A percentile compares a stretch with the other conserved stretches of the same genome.
Evolutionary conservation across 1,140 invertebrate genomes (phyloP).

Genomic region (Radopholus similis): DNA sequence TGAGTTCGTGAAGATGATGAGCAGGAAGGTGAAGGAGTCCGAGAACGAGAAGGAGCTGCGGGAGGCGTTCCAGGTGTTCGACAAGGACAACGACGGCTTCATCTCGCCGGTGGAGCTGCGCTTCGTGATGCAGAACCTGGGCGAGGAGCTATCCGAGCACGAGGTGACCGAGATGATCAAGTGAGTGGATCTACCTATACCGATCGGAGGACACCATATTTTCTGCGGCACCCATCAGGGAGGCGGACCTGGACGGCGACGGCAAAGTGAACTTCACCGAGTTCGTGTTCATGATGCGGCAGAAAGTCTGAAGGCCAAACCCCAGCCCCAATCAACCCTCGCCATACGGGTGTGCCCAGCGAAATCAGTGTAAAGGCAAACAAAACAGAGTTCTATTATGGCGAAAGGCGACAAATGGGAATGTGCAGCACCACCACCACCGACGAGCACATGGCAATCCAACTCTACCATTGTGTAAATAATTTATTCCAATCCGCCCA

Average conservation of each 20-base stretch:
- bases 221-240: no score
- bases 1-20: constrained; percentile 92
- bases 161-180: constrained; percentile 97
- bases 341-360: no score
- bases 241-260: constrained; percentile 94
- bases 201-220: no score
- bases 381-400: no score
- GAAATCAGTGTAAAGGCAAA: no score
- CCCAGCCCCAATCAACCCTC: no score
- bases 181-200: no score
- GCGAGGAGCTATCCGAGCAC: constrained; percentile 93
- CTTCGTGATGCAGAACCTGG: constrained; percentile 85
- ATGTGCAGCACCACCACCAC: no score
- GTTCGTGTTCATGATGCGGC: constrained; percentile 31
- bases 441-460: no score
- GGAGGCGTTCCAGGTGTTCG: constrained; percentile 66
- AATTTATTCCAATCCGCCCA: no score
- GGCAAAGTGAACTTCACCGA: constrained; percentile 94
- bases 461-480: no score
- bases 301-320: constrained; percentile 20
- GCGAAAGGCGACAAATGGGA: no score
- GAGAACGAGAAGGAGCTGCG: constrained; percentile 79
- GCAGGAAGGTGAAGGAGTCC: constrained; percentile 94
- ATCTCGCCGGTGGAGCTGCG: constrained; percentile 81
- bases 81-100: constrained; percentile 84